Conservation (phyloP, 2,888 invertebrate genomes). For the Rhagonycha lutea region DNA sequence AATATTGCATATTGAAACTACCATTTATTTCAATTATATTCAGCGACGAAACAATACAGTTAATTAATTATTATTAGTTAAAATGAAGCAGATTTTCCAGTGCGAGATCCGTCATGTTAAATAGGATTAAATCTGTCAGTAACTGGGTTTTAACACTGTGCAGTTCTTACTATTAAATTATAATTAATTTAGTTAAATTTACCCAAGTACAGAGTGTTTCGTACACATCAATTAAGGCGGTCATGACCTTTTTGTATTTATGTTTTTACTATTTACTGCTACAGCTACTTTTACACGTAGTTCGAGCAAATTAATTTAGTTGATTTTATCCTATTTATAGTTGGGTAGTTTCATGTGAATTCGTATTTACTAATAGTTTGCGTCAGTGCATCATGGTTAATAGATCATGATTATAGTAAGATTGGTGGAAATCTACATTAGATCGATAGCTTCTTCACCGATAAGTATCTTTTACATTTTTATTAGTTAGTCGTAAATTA, state of each 20-base stretch:
- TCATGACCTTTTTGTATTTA: not conserved
- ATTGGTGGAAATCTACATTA: too few species aligned
- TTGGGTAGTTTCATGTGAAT: not conserved
- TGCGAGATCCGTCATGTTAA: not conserved
- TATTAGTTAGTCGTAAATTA: not conserved
- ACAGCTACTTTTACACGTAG: too few species aligned
- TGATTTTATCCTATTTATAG: not conserved
- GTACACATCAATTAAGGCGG: not conserved
- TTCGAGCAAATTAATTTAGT: too few species aligned
- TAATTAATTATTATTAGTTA: not conserved
- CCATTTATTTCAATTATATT: not conserved
- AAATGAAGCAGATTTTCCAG: not conserved
- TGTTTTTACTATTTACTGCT: too few species aligned
- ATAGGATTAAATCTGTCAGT: not conserved
- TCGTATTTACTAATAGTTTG: too few species aligned
- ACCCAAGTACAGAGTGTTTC: not conserved
- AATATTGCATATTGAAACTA: not conserved
- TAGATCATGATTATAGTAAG: too few species aligned
- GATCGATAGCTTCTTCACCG: not conserved
- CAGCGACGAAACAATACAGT: not conserved
- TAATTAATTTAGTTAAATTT: not conserved
- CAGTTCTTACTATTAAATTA: not conserved
- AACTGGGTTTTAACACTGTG: not conserved
- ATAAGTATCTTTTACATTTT: not conserved
- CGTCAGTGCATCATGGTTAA: too few species aligned